Evolutionary conservation across 2,113 vertebrate genomes (phyloP).

Genomic region (Fukomys damarensis): DNA sequence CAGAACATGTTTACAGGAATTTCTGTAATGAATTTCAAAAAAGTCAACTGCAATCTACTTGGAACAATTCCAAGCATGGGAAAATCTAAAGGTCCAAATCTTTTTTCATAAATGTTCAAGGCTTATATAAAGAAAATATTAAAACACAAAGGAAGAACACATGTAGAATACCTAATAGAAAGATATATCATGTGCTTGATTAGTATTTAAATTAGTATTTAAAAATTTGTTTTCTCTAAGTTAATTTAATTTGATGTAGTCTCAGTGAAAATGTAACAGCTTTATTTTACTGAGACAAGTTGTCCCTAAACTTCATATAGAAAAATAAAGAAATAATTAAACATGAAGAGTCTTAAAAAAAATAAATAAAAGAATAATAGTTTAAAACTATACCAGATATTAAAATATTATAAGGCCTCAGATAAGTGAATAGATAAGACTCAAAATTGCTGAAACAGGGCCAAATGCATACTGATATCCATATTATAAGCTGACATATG

Average conservation of each 20-base stretch:
- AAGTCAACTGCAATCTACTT: not conserved
- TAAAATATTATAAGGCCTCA: not conserved
- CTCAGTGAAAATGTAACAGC: not conserved
- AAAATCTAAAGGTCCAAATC: constrained; percentile 22
- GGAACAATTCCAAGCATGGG: not conserved
- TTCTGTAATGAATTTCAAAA: constrained; percentile 25
- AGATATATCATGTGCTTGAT: not conserved
- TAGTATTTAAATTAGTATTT: constrained; percentile 28
- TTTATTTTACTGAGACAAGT: constrained; percentile 17
- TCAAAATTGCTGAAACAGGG: constrained; percentile 1
- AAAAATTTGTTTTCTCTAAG: not conserved
- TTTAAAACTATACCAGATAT: not conserved
- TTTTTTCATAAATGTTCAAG: not conserved
- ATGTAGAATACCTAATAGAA: not conserved
- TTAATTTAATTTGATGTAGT: constrained; percentile 56
- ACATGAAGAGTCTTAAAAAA: not conserved
- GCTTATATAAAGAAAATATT: not conserved
- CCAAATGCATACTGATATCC: not conserved
- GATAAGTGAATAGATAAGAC: not conserved
- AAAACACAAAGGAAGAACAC: constrained; percentile 2
- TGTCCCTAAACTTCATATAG: constrained; percentile 8
- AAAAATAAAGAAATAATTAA: constrained; percentile 51
- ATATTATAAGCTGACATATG: not conserved
- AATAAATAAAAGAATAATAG: not conserved
- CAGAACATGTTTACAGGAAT: constrained; percentile 49